Conservation (phyloP, 2,888 invertebrate species). For the Alloplasta piceator region DNA sequence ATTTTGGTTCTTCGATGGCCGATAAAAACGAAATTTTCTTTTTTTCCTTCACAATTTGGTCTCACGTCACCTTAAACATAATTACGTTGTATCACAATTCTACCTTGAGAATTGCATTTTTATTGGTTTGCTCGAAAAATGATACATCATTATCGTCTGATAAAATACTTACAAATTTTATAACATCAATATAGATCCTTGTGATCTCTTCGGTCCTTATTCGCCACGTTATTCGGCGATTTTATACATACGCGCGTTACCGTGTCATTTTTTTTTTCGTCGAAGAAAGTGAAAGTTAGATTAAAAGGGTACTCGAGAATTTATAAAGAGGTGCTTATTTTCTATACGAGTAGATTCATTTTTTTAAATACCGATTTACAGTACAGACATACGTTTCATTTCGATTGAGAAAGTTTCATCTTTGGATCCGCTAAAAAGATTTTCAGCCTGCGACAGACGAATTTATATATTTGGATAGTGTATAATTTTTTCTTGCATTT, state of each 20-base stretch:
- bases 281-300: slow-evolving; percentile 18
- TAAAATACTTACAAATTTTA: slow-evolving; percentile 55
- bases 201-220: slow-evolving; percentile 25
- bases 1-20: slow-evolving; percentile 9
- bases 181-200: slow-evolving; percentile 20
- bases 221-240: slow-evolving; percentile 7
- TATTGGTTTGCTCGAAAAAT: not conserved
- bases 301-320: slow-evolving; percentile 38
- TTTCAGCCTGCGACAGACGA: slow-evolving; percentile 22
- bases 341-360: slow-evolving; percentile 29
- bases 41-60: slow-evolving; percentile 44
- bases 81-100: slow-evolving; percentile 34
- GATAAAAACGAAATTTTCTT: slow-evolving; percentile 41
- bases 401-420: slow-evolving; percentile 1
- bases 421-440: slow-evolving; percentile 23
- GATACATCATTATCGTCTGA: slow-evolving; percentile 3
- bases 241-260: not conserved
- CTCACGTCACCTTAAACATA: slow-evolving; percentile 47
- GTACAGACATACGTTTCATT: slow-evolving; percentile 8
- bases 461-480: slow-evolving; percentile 11
- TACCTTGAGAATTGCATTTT: slow-evolving; percentile 15
- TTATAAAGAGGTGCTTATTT: slow-evolving; percentile 54
- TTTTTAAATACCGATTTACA: slow-evolving; percentile 29
- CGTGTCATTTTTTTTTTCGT: slow-evolving; percentile 35
- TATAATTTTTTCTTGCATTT: not conserved